These are phyloP conservation scores for Drosophila pseudoananassae DNA, from an alignment of 1,140 invertebrate species.

Conservation along the genomic window DNA sequence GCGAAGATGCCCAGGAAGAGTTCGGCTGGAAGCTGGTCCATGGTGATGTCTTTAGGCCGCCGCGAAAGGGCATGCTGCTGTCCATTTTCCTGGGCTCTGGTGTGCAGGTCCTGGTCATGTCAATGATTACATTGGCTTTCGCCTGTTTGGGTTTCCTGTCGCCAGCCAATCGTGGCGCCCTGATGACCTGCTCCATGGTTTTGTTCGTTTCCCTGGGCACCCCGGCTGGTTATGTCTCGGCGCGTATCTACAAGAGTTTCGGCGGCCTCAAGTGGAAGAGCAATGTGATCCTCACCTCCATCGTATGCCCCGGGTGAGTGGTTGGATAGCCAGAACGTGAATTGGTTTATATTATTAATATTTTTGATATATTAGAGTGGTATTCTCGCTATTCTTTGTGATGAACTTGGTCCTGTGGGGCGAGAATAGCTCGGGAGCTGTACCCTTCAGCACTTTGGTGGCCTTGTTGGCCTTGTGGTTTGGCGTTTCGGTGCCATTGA, in stretches of 20 bases:
- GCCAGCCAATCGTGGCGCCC: slow-evolving; percentile 98
- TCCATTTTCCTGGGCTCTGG: slow-evolving; percentile 98
- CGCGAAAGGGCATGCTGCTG: slow-evolving; percentile 97
- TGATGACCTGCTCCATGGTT: slow-evolving; percentile 99
- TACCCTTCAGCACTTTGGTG: slow-evolving; percentile 98
- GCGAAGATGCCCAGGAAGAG: slow-evolving; percentile 98
- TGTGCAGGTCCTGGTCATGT: slow-evolving; percentile 94
- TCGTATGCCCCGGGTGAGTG: slow-evolving; percentile 96
- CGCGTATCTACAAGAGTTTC: slow-evolving; percentile 98
- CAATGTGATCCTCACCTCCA: slow-evolving; percentile 97
- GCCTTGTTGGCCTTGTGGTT: slow-evolving; percentile 99
- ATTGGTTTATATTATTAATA: slow-evolving; percentile 14
- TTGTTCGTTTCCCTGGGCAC: slow-evolving; percentile 97
- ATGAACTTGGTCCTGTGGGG: slow-evolving; percentile 98
- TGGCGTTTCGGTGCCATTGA: slow-evolving; percentile 98
- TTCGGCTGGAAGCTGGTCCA: slow-evolving; percentile 99
- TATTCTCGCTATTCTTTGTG: slow-evolving; percentile 97
- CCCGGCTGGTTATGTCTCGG: slow-evolving; percentile 97
- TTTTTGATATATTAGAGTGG: slow-evolving; percentile 88
- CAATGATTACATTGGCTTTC: slow-evolving; percentile 93
- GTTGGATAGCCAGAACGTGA: not conserved
- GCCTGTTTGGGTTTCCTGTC: slow-evolving; percentile 99
- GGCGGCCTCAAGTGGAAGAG: slow-evolving; percentile 99
- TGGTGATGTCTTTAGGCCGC: slow-evolving; percentile 97
- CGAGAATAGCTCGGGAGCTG: slow-evolving; percentile 96